Conservation (phyloP, 1,140 invertebrate species). For the Onthophagus taurus region DNA sequence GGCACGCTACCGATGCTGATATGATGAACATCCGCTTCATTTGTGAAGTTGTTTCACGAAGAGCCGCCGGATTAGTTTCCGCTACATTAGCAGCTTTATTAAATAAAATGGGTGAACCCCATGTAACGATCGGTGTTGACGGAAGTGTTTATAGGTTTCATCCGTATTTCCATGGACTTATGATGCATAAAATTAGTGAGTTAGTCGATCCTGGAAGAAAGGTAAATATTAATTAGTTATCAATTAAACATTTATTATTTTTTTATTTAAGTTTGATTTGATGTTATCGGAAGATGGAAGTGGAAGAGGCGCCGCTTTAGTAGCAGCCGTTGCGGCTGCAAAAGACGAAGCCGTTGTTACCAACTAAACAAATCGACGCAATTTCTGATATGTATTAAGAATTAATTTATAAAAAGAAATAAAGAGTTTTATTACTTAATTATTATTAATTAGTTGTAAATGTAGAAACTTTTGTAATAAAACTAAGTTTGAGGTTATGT, state of each 20-base stretch:
- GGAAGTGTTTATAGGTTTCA: conserved; percentile 98
- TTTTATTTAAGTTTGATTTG: conserved; percentile 86
- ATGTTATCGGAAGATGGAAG: conserved; percentile 98
- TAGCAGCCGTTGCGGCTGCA: conserved; percentile 84
- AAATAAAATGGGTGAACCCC: conserved; percentile 77
- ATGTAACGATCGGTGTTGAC: conserved; percentile 93
- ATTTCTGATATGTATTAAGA: too few relatives aligned
- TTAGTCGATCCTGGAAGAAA: conserved; percentile 53
- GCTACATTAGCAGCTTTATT: conserved; percentile 75
- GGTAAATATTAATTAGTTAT: too few relatives aligned
- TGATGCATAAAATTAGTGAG: conserved; percentile 84
- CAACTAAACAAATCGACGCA: too few relatives aligned
- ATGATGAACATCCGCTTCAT: conserved; percentile 52
- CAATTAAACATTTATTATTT: too few relatives aligned
- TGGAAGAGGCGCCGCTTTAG: conserved; percentile 92
- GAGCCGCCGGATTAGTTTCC: conserved; percentile 90
- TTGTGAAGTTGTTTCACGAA: conserved; percentile 81
- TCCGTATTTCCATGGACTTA: conserved; percentile 92
- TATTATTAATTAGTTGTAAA: too few relatives aligned
- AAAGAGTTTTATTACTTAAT: too few relatives aligned
- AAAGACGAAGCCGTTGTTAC: too few relatives aligned
- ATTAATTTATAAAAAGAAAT: too few relatives aligned
- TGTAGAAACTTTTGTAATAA: too few relatives aligned
- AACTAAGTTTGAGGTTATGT: too few relatives aligned
- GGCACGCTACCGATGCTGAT: conserved; percentile 57